phyloP scores from a whole-genome alignment of 2,797 vertebrate genomes.

The Rhinogobio ventralis region DNA sequence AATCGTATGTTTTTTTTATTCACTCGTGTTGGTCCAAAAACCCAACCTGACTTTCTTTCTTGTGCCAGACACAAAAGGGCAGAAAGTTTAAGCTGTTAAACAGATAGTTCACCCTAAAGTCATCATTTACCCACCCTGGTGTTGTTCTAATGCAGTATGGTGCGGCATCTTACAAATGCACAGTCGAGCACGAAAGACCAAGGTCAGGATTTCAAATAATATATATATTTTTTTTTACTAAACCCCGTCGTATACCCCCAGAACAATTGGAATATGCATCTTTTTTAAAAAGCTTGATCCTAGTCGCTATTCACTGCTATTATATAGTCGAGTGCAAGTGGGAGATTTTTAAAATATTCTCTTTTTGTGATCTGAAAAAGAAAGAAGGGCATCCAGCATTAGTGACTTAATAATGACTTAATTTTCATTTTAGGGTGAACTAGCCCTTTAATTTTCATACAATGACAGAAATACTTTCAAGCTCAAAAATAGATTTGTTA shows the following conservation, averaged over 20 bases:
- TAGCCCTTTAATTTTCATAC: too few species aligned
- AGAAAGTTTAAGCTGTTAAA: neutral
- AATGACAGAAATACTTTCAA: too few species aligned
- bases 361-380: neutral
- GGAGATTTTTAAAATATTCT: neutral
- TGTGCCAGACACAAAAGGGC: neutral
- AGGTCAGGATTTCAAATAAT: neutral
- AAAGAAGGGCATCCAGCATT: neutral
- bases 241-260: neutral
- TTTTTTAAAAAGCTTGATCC: neutral
- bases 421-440: too few species aligned
- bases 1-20: neutral
- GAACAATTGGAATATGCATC: neutral
- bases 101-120: neutral
- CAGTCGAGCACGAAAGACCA: neutral
- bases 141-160: neutral
- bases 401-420: neutral
- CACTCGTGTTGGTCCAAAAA: neutral
- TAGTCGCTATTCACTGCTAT: neutral
- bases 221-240: neutral
- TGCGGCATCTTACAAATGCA: neutral
- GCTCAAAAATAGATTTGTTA: too few species aligned
- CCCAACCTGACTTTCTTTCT: neutral
- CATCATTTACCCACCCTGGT: neutral
- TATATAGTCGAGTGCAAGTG: too few species aligned